A percentile compares a stretch with the other conserved stretches of the same genome.
Conservation (phyloP, 2,113 vertebrate genomes). For the Macaca mulatta region DNA sequence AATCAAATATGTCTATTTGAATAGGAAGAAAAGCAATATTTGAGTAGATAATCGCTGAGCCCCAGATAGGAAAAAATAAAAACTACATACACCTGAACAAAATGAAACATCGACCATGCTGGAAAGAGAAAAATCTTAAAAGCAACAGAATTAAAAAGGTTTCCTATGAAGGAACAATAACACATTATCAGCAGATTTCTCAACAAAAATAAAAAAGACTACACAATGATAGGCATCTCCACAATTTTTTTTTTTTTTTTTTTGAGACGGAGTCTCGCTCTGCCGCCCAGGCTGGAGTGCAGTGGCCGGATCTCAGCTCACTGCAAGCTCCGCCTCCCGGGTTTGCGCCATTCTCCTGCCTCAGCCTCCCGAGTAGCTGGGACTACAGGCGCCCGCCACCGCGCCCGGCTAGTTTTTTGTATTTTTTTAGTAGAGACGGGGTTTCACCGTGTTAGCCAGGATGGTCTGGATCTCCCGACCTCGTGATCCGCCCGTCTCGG, state of each 20-base stretch:
- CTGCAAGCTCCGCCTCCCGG: too few relatives aligned
- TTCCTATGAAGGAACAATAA: not conserved
- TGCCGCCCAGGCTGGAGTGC: too few relatives aligned
- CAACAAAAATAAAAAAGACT: not conserved
- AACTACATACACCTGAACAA: not conserved
- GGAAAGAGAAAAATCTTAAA: constrained; percentile 42
- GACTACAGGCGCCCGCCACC: too few relatives aligned
- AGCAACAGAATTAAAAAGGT: not conserved
- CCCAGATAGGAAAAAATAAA: not conserved
- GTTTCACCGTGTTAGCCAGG: too few relatives aligned
- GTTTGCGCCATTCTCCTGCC: too few relatives aligned
- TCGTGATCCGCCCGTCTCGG: too few relatives aligned
- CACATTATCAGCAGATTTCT: not conserved
- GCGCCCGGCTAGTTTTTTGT: too few relatives aligned
- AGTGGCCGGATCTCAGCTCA: too few relatives aligned
- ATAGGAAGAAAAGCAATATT: not conserved
- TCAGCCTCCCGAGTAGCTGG: too few relatives aligned
- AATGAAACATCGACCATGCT: not conserved
- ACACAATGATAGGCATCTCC: not conserved
- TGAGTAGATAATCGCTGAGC: not conserved
- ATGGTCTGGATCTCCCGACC: too few relatives aligned
- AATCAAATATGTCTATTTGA: not conserved
- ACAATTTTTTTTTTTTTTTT: not conserved
- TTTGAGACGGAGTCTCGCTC: too few relatives aligned
- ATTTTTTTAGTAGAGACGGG: too few relatives aligned